A percentile compares a stretch with the other conserved stretches of the same genome.
Evolutionary conservation across 1,140 invertebrate species (phyloP).

Genomic region (Neodiprion lecontei): DNA sequence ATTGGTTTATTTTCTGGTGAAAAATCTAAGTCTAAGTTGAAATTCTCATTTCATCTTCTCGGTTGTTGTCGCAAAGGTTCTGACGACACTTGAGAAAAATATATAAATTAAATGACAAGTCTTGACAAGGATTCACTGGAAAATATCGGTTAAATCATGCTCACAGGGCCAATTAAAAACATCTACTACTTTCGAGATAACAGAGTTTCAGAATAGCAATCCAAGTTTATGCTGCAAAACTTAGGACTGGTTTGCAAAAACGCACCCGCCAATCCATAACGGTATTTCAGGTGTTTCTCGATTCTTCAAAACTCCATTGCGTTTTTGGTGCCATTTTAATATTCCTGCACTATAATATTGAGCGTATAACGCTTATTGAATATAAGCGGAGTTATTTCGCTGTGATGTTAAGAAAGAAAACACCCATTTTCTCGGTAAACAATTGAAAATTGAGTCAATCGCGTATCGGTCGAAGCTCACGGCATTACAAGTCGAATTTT

Average conservation of each 20-base stretch:
- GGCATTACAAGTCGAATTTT: not conserved
- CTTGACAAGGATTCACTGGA: too few species aligned
- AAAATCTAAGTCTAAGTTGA: too few species aligned
- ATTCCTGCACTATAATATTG: not conserved
- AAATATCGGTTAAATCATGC: not conserved
- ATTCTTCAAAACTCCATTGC: not conserved
- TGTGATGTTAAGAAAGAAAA: not conserved
- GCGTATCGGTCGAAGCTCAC: not conserved
- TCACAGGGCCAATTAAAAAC: not conserved
- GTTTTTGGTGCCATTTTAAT: not conserved
- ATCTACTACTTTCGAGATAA: not conserved
- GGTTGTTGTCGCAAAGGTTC: too few species aligned
- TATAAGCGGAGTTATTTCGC: not conserved
- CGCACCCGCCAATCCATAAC: not conserved
- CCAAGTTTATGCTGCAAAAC: not conserved
- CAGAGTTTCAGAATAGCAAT: not conserved
- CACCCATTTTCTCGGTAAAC: not conserved
- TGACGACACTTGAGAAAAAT: too few species aligned
- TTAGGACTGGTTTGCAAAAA: not conserved
- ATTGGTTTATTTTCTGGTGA: too few species aligned
- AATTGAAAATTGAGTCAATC: not conserved
- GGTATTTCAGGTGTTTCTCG: not conserved
- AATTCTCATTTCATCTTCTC: too few species aligned
- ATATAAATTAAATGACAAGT: too few species aligned
- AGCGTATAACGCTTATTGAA: not conserved